Percentiles rank a stretch among this genome's conserved stretches.
Evolutionary conservation across 2,797 vertebrate genomes (phyloP).

Genomic region (Melanitta fusca): DNA sequence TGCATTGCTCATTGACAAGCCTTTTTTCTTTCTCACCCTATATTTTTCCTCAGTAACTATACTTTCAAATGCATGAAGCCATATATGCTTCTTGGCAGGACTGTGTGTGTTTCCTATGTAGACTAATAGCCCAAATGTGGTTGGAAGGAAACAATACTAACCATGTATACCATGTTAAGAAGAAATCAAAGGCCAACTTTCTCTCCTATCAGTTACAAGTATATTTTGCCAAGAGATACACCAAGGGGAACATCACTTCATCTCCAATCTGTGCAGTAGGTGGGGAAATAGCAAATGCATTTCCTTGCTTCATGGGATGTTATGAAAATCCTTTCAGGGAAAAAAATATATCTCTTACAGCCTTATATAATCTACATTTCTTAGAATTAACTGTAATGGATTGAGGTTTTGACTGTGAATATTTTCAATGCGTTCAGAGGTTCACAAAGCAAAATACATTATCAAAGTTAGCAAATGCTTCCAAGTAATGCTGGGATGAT

Average conservation of each 20-base stretch:
- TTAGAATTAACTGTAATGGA: neutral
- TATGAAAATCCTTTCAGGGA: neutral
- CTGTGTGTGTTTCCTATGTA: neutral
- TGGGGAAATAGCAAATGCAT: neutral
- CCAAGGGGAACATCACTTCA: neutral
- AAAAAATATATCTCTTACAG: neutral
- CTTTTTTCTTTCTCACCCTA: rapidly evolving
- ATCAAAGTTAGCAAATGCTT: neutral
- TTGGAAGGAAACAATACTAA: neutral
- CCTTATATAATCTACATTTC: neutral
- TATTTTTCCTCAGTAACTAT: neutral
- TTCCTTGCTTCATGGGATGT: neutral
- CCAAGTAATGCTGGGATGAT: neutral
- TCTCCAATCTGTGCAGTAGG: neutral
- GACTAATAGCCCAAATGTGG: neutral
- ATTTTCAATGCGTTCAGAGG: neutral
- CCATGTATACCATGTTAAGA: neutral
- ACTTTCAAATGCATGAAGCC: neutral
- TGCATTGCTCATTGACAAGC: neutral
- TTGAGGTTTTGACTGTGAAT: neutral
- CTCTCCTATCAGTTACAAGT: neutral
- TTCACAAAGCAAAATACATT: neutral
- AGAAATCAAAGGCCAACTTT: neutral
- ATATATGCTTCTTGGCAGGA: neutral
- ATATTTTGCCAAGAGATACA: neutral